phyloP scores from a whole-genome alignment of 2,888 invertebrate genomes.

The Brachypterus glaber region DNA sequence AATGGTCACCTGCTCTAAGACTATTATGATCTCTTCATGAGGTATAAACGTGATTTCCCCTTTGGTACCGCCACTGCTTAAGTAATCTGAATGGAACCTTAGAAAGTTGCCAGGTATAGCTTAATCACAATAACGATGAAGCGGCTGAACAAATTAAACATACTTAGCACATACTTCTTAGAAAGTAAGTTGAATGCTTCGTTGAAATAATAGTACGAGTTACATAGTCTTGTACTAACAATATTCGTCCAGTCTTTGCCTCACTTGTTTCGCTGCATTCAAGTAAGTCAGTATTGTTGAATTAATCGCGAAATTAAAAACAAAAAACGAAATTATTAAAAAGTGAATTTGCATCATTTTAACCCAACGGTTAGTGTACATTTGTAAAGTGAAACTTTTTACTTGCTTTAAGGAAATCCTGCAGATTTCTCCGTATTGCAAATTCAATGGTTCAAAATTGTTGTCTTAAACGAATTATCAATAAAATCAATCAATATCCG shows the following conservation, averaged over 20 bases:
- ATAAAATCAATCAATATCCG: background rate
- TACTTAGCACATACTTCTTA: too few species aligned
- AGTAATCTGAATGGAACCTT: slow-evolving; percentile 12
- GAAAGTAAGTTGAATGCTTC: too few species aligned
- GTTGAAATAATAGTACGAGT: too few species aligned
- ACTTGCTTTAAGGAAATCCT: background rate
- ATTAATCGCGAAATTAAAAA: background rate
- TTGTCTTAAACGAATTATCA: background rate
- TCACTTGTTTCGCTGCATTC: background rate
- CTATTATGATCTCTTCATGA: too few species aligned
- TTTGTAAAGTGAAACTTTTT: background rate
- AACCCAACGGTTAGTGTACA: too few species aligned
- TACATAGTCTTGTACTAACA: too few species aligned
- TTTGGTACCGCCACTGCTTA: too few species aligned
- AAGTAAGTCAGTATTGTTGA: background rate
- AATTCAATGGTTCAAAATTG: slow-evolving; percentile 1
- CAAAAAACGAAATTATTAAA: background rate
- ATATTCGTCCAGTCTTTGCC: too few species aligned
- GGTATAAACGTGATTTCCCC: too few species aligned
- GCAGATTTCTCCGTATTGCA: background rate
- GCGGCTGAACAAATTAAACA: too few species aligned
- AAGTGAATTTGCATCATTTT: background rate
- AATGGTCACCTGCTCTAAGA: too few species aligned
- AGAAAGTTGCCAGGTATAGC: slow-evolving; percentile 14
- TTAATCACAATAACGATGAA: too few species aligned